Evolutionary conservation across 2,113 vertebrate species (phyloP).

Genomic region (Cnemophilus loriae): DNA sequence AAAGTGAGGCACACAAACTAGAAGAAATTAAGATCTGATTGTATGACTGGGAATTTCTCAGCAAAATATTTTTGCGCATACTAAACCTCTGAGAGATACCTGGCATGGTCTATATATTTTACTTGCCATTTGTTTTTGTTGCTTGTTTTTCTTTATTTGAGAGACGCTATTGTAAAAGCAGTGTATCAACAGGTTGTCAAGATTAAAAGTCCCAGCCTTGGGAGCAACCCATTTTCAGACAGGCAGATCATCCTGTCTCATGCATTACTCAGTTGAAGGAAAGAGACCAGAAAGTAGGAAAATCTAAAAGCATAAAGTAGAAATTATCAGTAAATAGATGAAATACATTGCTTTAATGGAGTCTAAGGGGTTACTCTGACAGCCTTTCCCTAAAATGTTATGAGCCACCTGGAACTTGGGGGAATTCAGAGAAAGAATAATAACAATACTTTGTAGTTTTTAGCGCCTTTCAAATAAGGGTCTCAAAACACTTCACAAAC

Average conservation of each 20-base stretch:
- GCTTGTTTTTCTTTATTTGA: not conserved
- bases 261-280: not conserved
- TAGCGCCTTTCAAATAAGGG: conserved; percentile 9
- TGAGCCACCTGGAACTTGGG: not conserved
- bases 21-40: not conserved
- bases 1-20: not conserved
- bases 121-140: not conserved
- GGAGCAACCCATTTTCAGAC: not conserved
- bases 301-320: not conserved
- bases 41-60: not conserved
- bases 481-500: conserved; percentile 19
- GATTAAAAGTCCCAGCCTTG: not conserved
- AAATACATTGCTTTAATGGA: not conserved
- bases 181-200: not conserved
- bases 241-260: not conserved
- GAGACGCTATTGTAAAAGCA: not conserved
- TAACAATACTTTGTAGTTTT: conserved; percentile 17
- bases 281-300: not conserved
- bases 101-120: not conserved
- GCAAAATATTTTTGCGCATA: not conserved
- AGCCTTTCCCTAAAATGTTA: conserved; percentile 31
- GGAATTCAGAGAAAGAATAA: conserved; percentile 32
- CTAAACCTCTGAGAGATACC: not conserved
- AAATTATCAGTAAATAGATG: not conserved
- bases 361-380: not conserved